Conservation (phyloP, 2,797 vertebrate genomes). For the Aselliscus stoliczkanus region DNA sequence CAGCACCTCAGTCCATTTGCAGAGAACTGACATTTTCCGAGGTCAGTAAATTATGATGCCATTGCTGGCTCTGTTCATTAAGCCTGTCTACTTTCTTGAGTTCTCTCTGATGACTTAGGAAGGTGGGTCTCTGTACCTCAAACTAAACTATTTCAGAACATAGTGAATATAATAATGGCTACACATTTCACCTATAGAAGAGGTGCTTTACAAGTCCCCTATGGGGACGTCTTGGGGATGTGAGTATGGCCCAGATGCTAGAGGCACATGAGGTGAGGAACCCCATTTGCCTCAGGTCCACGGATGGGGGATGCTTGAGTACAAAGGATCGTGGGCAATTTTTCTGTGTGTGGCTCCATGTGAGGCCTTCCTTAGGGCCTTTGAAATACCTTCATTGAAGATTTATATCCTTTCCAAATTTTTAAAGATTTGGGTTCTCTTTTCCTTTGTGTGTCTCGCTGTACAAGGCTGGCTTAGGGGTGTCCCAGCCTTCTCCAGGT, state of each 20-base stretch:
- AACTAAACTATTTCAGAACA: background rate
- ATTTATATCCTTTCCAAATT: background rate
- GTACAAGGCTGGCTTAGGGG: background rate
- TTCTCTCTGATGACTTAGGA: background rate
- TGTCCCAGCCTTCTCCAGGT: background rate
- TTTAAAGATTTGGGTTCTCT: background rate
- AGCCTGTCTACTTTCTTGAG: background rate
- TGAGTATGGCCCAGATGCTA: too few relatives aligned
- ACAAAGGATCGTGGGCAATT: background rate
- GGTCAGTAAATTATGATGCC: background rate
- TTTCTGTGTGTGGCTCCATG: background rate
- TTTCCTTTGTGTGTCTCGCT: background rate
- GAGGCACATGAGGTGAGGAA: background rate
- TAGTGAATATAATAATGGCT: background rate
- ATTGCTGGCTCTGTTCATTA: background rate
- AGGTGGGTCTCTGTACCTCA: background rate
- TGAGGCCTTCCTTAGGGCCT: background rate
- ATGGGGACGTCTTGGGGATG: background rate
- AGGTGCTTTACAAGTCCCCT: background rate
- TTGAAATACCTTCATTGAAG: background rate
- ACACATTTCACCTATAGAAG: background rate
- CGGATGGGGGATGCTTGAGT: background rate
- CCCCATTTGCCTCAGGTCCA: background rate
- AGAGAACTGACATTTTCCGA: background rate
- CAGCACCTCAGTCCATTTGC: background rate